Evolutionary conservation across 2,113 vertebrate genomes (phyloP), one percentile per base, ranked within the genome.

Genomic region (Channa argus): DNA sequence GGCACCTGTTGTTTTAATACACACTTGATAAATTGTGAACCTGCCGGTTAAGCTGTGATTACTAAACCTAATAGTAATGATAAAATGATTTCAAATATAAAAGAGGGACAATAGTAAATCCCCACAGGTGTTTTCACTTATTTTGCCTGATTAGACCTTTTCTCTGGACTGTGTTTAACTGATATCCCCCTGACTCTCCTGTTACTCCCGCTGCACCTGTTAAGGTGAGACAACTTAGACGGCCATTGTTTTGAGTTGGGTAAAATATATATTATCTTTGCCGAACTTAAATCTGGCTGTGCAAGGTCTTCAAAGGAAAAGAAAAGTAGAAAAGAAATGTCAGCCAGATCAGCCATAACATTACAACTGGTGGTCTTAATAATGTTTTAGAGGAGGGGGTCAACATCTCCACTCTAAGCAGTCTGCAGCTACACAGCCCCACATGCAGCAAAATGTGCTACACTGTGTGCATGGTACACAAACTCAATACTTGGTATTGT

Each of bases 121-220:
- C 5, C 9, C 37, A 43, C 55, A 36, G 24, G 36, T 10, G 56
- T 44, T 61, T 6, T 59, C 38, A 44, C 15, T 61, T 62, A 38
- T 6, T 62, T 62, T 36, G 33, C 41, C n/a, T 39, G 36, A 47
- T 63, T 39, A 13, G 33, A 47, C 11, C 0, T 63, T n/a, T 33
- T 63, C 50, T 62, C 47, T 37, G 33, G 39, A 8, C 45, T 15
- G 43, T 43, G 45, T 61, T 38, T 60, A 15, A 15, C 13, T 9
- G 41, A 39, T 24, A 34, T n/a, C 33, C 44, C 56, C 38, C 7
- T 58, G 38, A 14, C 34, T 38, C 51, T 60, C 61, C 67, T 33
- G 67, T 71, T 64, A 1, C 53, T 65, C 75, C 61, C 34, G 75
- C 51, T 60, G 59, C 34, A 64, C 67, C 67, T 45, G 74, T 77